Percentiles rank a stretch among this genome's conserved stretches.
phyloP scores from a whole-genome alignment of 2,888 invertebrate genomes.

The Biston betularia region DNA sequence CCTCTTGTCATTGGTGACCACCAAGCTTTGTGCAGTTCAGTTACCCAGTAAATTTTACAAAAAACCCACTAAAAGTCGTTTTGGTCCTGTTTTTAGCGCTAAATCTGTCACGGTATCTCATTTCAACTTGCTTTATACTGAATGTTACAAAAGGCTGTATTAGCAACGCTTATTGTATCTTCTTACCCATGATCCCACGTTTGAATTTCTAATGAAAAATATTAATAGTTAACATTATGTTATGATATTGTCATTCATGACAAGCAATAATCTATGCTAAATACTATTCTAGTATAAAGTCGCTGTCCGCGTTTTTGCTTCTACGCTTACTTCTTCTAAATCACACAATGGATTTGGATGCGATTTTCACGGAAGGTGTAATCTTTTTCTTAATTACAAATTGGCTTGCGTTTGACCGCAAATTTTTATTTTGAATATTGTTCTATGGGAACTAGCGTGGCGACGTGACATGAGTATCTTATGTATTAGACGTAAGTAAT shows the following conservation, averaged over 20 bases:
- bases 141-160: constrained; percentile 15
- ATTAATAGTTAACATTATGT: constrained; percentile 2
- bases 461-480: too few relatives aligned
- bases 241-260: constrained; percentile 8
- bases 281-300: too few relatives aligned
- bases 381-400: too few relatives aligned
- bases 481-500: too few relatives aligned
- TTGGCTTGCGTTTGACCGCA: too few relatives aligned
- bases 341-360: too few relatives aligned
- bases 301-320: too few relatives aligned
- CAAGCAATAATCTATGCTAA: not conserved
- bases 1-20: constrained; percentile 5
- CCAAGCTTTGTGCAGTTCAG: constrained; percentile 22
- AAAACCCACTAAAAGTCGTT: constrained; percentile 14
- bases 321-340: too few relatives aligned
- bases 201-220: constrained; percentile 15
- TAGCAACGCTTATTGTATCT: constrained; percentile 30
- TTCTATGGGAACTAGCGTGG: too few relatives aligned
- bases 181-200: constrained; percentile 28
- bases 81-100: constrained; percentile 14
- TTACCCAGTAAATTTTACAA: constrained; percentile 12
- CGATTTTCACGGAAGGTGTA: too few relatives aligned
- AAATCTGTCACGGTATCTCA: constrained; percentile 23
- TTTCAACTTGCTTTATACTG: constrained; percentile 14
- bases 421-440: too few relatives aligned